phyloP scores from a whole-genome alignment of 2,888 invertebrate species.

The Andrena fulva region DNA sequence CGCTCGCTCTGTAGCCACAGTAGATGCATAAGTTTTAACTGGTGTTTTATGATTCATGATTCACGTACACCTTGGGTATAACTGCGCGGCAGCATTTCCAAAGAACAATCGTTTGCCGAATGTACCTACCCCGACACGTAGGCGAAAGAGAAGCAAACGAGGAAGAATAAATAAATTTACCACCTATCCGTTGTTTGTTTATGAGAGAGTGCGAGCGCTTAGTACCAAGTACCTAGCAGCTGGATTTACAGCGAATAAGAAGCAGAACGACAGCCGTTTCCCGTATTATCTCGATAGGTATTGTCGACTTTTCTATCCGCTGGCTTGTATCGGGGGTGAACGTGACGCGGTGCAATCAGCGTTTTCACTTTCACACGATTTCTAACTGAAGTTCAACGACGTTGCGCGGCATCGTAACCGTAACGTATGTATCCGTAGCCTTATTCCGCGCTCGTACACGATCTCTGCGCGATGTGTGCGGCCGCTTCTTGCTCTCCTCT shows the following conservation, averaged over 20 bases:
- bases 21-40: too few species aligned
- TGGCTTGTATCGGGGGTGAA: conserved; percentile 30
- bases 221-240: neutral
- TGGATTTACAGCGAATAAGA: neutral
- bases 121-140: too few species aligned
- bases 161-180: too few species aligned
- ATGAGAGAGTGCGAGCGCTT: too few species aligned
- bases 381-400: conserved; percentile 65
- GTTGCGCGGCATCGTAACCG: neutral
- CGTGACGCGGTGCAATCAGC: conserved; percentile 34
- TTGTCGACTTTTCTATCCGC: conserved; percentile 13
- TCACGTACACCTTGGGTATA: too few species aligned
- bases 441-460: neutral
- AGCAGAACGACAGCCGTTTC: neutral
- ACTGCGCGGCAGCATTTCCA: too few species aligned
- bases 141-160: too few species aligned
- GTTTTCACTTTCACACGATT: conserved; percentile 75
- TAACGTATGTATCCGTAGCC: conserved; percentile 12
- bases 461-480: neutral
- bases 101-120: too few species aligned
- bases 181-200: too few species aligned
- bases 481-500: neutral
- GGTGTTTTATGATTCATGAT: too few species aligned
- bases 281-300: conserved; percentile 1
- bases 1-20: too few species aligned